Percentiles rank a stretch among this genome's conserved stretches.
These are phyloP conservation scores for Scolanthus callimorphus DNA, from an alignment of 92 coral and sea anemone genomes.

Conservation along the genomic window DNA sequence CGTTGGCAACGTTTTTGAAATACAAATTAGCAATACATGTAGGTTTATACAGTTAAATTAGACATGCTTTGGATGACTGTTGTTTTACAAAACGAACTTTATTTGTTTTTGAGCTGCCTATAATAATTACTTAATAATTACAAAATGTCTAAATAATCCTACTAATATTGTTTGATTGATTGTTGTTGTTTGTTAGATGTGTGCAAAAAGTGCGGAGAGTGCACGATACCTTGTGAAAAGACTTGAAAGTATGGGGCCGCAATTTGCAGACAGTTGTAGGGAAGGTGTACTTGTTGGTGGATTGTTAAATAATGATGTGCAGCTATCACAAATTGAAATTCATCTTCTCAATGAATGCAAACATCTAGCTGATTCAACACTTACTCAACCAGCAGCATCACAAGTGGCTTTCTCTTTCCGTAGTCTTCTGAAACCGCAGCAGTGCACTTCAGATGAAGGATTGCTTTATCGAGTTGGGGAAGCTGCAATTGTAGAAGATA, in stretches of 20 bases:
- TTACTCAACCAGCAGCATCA: not conserved
- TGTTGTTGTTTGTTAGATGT: slow-evolving; percentile 31
- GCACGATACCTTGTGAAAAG: slow-evolving; percentile 34
- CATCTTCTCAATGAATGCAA: slow-evolving; percentile 7
- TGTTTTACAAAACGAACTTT: too few relatives aligned
- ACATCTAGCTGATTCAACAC: slow-evolving; percentile 4
- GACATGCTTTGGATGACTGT: too few relatives aligned
- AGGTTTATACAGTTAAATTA: too few relatives aligned
- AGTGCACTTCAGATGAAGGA: slow-evolving; percentile 9
- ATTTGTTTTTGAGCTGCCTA: not conserved
- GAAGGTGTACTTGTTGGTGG: slow-evolving; percentile 52
- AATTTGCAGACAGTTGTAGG: slow-evolving; percentile 23
- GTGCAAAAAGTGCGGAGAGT: slow-evolving; percentile 34
- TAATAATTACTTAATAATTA: too few relatives aligned
- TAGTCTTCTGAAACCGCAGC: slow-evolving; percentile 32
- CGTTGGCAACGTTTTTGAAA: too few relatives aligned
- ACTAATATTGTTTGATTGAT: not conserved
- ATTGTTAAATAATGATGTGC: slow-evolving; percentile 19
- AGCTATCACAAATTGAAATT: slow-evolving; percentile 13
- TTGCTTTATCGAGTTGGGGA: slow-evolving; percentile 17
- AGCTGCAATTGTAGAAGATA: slow-evolving; percentile 1
- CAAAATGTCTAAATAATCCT: too few relatives aligned
- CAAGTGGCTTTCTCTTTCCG: slow-evolving; percentile 21
- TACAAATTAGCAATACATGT: too few relatives aligned
- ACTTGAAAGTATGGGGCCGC: slow-evolving; percentile 6